Percentiles rank a stretch among this genome's conserved stretches.
phyloP scores from a whole-genome alignment of 2,888 invertebrate species.

The Diaphora mendica region DNA sequence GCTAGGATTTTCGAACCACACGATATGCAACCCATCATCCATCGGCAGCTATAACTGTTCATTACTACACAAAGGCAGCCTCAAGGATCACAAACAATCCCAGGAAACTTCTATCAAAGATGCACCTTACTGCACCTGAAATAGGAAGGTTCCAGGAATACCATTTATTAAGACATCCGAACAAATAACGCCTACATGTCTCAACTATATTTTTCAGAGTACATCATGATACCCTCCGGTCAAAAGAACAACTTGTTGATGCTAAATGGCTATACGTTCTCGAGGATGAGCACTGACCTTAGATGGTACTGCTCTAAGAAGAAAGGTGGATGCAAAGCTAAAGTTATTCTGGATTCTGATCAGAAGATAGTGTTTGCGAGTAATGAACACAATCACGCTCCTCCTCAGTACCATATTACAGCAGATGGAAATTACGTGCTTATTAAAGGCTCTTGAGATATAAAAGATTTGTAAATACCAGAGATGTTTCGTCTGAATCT shows the following conservation, averaged over 20 bases:
- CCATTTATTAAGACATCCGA: not conserved
- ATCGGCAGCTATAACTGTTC: too few relatives aligned
- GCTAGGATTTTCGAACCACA: not conserved
- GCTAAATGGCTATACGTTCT: slow-evolving; percentile 52
- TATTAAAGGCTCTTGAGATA: not conserved
- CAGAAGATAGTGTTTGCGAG: not conserved
- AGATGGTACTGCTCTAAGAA: slow-evolving; percentile 51
- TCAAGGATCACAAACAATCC: too few relatives aligned
- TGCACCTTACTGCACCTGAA: not conserved
- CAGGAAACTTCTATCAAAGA: too few relatives aligned
- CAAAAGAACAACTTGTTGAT: slow-evolving; percentile 42
- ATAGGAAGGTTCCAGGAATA: not conserved
- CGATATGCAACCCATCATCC: too few relatives aligned
- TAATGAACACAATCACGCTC: slow-evolving; percentile 8
- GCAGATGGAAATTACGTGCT: slow-evolving; percentile 9
- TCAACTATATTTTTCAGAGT: slow-evolving; percentile 36
- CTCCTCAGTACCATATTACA: slow-evolving; percentile 8
- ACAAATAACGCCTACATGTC: not conserved
- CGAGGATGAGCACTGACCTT: slow-evolving; percentile 31
- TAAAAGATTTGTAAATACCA: not conserved
- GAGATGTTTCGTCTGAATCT: too few relatives aligned
- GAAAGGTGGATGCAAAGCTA: slow-evolving; percentile 42
- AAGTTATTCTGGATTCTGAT: slow-evolving; percentile 24
- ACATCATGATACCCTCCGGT: slow-evolving; percentile 36
- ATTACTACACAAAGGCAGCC: too few relatives aligned